phyloP scores from a whole-genome alignment of 2,113 vertebrate genomes.

The Takifugu flavidus region DNA sequence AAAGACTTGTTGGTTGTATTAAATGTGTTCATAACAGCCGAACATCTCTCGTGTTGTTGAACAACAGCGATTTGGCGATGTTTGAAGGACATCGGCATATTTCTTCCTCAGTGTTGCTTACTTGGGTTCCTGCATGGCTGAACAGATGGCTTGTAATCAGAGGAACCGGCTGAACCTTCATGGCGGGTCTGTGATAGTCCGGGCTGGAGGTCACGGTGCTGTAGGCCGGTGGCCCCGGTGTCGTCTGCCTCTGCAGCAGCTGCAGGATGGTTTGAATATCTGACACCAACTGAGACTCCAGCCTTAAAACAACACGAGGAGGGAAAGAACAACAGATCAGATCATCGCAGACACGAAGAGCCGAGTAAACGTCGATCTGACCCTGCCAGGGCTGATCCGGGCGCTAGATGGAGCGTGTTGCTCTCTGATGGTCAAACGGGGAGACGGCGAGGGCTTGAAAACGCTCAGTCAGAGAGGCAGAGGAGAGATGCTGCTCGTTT shows the following conservation, averaged over 20 bases:
- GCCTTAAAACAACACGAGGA: constrained; percentile 65
- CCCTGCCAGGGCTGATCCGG: constrained; percentile 11
- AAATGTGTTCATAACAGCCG: too few relatives aligned
- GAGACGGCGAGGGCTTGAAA: constrained; percentile 13
- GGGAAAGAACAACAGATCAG: background rate
- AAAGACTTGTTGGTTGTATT: too few relatives aligned
- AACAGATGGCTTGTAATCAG: constrained; percentile 82
- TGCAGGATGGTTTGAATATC: constrained; percentile 95
- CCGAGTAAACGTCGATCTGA: constrained; percentile 9
- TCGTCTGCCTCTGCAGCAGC: constrained; percentile 88
- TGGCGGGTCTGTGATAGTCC: constrained; percentile 81
- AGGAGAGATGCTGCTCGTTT: constrained; percentile 28
- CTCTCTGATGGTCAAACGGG: constrained; percentile 18
- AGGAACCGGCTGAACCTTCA: constrained; percentile 74
- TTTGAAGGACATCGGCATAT: too few relatives aligned
- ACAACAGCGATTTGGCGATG: background rate
- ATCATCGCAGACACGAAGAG: background rate
- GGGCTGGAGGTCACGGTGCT: constrained; percentile 86
- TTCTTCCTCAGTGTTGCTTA: constrained; percentile 42
- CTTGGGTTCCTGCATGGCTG: constrained; percentile 81
- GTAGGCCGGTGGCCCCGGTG: constrained; percentile 90
- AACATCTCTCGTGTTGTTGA: too few relatives aligned
- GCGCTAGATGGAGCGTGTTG: constrained; percentile 55
- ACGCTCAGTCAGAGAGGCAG: constrained; percentile 33
- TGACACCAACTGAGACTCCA: constrained; percentile 94